A percentile compares a stretch with the other conserved stretches of the same genome.
These are phyloP conservation scores for Euphydryas editha DNA, from an alignment of 2,888 invertebrate genomes.

Conservation along the genomic window DNA sequence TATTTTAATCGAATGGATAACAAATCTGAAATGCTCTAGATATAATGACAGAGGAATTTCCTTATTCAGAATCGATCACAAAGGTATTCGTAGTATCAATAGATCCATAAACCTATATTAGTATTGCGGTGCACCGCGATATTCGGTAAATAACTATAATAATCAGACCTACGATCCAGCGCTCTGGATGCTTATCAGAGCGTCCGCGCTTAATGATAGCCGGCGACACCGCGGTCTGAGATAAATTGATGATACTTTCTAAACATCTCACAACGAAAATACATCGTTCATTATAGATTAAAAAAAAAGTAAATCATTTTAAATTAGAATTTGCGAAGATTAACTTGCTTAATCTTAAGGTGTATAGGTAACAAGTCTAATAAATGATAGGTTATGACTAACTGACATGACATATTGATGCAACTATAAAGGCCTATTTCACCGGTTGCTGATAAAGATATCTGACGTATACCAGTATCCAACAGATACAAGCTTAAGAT, in stretches of 20 bases:
- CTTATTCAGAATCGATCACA: not conserved
- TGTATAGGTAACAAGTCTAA: no score
- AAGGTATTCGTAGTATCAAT: slow-evolving; percentile 22
- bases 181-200: slow-evolving; percentile 52
- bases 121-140: slow-evolving; percentile 41
- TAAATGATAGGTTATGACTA: no score
- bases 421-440: no score
- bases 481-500: no score
- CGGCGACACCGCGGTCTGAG: slow-evolving; percentile 35
- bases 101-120: slow-evolving; percentile 27
- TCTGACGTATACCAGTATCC: no score
- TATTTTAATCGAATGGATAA: not conserved
- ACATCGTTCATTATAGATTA: slow-evolving; percentile 6
- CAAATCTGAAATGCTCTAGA: not conserved
- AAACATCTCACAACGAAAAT: slow-evolving; percentile 27
- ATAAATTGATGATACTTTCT: slow-evolving; percentile 41
- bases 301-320: not conserved
- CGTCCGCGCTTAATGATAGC: slow-evolving; percentile 42
- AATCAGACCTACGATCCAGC: slow-evolving; percentile 40
- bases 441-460: no score
- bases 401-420: no score
- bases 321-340: not conserved
- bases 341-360: not conserved
- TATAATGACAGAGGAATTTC: slow-evolving; percentile 5
- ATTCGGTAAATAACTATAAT: slow-evolving; percentile 49